Percentiles rank a stretch among this genome's conserved stretches.
phyloP scores from a whole-genome alignment of 1,140 invertebrate genomes.

The Pemphigus obesinymphae region DNA sequence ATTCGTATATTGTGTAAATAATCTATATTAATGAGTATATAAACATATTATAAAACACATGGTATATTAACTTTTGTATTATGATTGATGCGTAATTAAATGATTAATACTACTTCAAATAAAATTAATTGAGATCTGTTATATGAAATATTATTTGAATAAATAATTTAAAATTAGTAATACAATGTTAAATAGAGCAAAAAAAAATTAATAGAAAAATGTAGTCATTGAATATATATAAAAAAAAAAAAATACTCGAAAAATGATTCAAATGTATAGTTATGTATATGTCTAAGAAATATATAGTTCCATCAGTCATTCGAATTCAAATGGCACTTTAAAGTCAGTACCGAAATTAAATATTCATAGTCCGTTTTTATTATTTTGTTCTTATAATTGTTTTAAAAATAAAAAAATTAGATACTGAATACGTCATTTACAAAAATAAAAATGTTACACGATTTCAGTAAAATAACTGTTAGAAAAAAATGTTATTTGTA shows the following conservation, averaged over 20 bases:
- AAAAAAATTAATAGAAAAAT: slow-evolving; percentile 1
- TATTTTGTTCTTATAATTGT: background rate
- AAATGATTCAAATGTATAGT: background rate
- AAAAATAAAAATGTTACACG: background rate
- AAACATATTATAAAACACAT: background rate
- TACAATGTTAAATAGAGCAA: background rate
- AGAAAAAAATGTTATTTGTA: no score
- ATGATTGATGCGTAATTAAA: background rate
- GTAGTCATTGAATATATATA: background rate
- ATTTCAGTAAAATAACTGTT: background rate
- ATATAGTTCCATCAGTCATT: slow-evolving; percentile 16
- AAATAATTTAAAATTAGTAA: background rate
- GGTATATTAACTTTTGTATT: background rate
- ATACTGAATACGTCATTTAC: background rate
- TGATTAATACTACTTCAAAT: background rate
- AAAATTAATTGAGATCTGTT: slow-evolving; percentile 5
- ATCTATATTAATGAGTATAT: background rate
- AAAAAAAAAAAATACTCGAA: background rate
- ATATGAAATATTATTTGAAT: slow-evolving; percentile 17
- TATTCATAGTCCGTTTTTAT: background rate
- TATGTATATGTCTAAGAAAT: background rate
- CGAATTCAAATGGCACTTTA: slow-evolving; percentile 21
- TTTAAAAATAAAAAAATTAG: background rate
- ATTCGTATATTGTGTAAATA: background rate
- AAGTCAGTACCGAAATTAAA: background rate